Evolutionary conservation across 2,113 vertebrate species (phyloP).

Genomic region (Himantopus leucocephalus): DNA sequence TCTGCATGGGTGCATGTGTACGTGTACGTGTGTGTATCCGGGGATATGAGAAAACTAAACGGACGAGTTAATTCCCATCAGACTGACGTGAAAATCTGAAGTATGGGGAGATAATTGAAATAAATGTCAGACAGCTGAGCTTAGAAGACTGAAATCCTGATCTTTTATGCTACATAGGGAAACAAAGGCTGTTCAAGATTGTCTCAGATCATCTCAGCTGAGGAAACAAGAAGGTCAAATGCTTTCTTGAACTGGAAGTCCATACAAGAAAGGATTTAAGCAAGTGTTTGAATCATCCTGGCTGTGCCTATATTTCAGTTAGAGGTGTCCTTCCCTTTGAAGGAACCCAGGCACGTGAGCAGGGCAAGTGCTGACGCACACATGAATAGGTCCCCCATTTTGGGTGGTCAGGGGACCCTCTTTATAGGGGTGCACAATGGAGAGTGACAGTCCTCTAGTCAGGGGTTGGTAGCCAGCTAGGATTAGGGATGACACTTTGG

Average conservation of each 20-base stretch:
- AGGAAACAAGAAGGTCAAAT: neutral
- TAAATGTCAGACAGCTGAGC: neutral
- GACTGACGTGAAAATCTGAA: neutral
- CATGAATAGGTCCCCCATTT: neutral
- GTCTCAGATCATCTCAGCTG: neutral
- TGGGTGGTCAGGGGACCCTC: neutral
- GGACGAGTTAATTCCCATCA: neutral
- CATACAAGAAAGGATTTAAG: neutral
- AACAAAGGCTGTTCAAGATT: neutral
- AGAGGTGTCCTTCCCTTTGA: neutral
- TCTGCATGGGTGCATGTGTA: neutral
- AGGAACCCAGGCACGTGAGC: fast-evolving
- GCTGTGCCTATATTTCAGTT: neutral
- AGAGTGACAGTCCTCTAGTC: neutral
- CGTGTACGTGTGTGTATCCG: fast-evolving
- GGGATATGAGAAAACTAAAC: neutral
- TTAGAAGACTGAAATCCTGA: neutral
- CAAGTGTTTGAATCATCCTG: neutral
- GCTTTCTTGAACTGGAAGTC: neutral
- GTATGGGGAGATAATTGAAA: neutral
- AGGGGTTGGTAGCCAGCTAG: neutral
- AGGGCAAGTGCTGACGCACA: neutral
- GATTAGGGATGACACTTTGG: neutral
- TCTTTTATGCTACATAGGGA: neutral
- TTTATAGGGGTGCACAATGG: fast-evolving